Conservation (phyloP, 35 echinoderm and acorn worm species). For the Anneissia japonica region DNA sequence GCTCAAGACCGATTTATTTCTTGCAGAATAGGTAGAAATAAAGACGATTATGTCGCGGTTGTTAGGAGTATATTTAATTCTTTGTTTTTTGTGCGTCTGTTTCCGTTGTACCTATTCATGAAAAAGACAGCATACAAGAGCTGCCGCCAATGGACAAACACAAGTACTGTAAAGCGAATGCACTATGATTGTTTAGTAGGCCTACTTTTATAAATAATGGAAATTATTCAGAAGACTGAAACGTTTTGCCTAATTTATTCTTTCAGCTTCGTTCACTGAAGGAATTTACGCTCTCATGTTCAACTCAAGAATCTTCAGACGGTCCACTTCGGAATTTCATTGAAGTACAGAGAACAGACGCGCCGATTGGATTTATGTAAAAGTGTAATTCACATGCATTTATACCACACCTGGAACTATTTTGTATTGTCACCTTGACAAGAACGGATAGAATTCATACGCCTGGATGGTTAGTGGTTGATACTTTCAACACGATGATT, state of each 20-base stretch:
- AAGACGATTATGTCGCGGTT: not conserved
- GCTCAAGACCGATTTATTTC: not conserved
- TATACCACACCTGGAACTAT: not conserved
- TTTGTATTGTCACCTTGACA: not conserved
- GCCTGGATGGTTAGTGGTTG: not conserved
- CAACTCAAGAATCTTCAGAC: not conserved
- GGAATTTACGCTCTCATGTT: not conserved
- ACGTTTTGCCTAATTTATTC: not conserved
- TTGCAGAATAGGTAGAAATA: not conserved
- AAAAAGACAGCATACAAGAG: not conserved
- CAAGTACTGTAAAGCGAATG: too few relatives aligned
- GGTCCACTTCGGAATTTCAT: not conserved
- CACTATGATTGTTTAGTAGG: too few relatives aligned
- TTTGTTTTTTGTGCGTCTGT: not conserved
- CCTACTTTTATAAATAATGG: not conserved
- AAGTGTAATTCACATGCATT: not conserved
- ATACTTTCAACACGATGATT: not conserved
- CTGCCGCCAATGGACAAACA: not conserved
- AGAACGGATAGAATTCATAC: not conserved
- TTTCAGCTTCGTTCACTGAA: not conserved
- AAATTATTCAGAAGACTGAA: not conserved
- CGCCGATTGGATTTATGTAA: too few relatives aligned
- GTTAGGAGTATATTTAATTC: not conserved
- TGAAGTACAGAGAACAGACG: not conserved
- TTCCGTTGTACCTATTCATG: not conserved